phyloP scores from a whole-genome alignment of 1,140 invertebrate genomes.

The Caenorhabditis tropicalis region DNA sequence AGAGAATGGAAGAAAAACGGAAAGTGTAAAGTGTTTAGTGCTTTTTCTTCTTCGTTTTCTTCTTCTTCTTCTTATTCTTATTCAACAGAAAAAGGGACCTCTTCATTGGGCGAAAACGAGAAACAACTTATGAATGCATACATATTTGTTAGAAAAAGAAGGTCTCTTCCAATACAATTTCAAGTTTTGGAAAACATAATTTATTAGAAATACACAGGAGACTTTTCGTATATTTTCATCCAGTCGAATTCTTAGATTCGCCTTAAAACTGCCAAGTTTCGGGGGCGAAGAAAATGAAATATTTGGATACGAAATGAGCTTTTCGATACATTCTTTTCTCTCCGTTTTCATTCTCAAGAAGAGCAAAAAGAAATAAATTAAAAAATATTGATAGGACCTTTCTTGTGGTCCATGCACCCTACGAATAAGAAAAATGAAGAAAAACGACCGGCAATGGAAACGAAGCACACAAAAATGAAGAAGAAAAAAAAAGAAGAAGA shows the following conservation, averaged over 20 bases:
- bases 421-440: constrained; percentile 5
- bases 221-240: background rate
- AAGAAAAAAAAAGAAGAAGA: background rate
- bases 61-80: background rate
- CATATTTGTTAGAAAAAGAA: background rate
- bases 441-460: background rate
- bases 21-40: constrained; percentile 42
- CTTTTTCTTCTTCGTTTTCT: background rate
- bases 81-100: constrained; percentile 1
- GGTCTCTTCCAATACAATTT: background rate
- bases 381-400: constrained; percentile 35
- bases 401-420: background rate
- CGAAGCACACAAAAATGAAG: background rate
- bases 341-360: background rate
- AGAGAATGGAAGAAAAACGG: background rate
- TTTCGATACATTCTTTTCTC: background rate
- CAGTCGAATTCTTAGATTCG: background rate
- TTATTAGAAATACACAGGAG: constrained; percentile 15
- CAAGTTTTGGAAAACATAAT: background rate
- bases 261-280: background rate
- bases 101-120: constrained; percentile 2
- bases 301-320: constrained; percentile 23
- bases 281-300: background rate
- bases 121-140: constrained; percentile 44
- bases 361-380: constrained; percentile 25